phyloP scores from a whole-genome alignment of 2,797 vertebrate genomes.

The Phalanger gymnotis region DNA sequence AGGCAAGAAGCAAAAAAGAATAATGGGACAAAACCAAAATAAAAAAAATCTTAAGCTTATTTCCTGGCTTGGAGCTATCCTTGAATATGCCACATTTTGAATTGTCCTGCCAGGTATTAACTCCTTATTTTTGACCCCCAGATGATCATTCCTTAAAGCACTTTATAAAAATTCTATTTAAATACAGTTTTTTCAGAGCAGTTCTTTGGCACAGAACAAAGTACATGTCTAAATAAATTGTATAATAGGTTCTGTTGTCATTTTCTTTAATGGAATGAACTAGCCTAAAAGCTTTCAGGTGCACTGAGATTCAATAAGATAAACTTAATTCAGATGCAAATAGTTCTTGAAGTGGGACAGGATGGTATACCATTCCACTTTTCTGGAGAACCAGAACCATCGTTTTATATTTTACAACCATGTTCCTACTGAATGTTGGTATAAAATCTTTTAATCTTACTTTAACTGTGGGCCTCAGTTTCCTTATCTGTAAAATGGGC shows the following conservation, averaged over 20 bases:
- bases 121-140: background rate
- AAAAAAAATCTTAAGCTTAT: too few species aligned
- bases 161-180: background rate
- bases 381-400: background rate
- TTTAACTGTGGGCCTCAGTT: background rate
- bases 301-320: background rate
- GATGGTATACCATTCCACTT: background rate
- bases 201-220: background rate
- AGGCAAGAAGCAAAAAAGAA: background rate
- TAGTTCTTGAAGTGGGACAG: background rate
- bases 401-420: too few species aligned
- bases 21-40: background rate
- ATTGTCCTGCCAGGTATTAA: background rate
- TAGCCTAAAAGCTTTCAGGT: background rate
- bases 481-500: background rate
- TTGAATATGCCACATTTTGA: background rate
- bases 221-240: background rate
- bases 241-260: background rate
- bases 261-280: background rate
- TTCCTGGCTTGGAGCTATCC: background rate
- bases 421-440: background rate
- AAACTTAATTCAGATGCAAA: background rate
- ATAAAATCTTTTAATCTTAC: background rate
- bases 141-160: background rate
- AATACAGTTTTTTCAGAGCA: background rate